Base-by-base conservation (phyloP, 2,888 invertebrate species). In the Andrena trimmerana region DNA sequence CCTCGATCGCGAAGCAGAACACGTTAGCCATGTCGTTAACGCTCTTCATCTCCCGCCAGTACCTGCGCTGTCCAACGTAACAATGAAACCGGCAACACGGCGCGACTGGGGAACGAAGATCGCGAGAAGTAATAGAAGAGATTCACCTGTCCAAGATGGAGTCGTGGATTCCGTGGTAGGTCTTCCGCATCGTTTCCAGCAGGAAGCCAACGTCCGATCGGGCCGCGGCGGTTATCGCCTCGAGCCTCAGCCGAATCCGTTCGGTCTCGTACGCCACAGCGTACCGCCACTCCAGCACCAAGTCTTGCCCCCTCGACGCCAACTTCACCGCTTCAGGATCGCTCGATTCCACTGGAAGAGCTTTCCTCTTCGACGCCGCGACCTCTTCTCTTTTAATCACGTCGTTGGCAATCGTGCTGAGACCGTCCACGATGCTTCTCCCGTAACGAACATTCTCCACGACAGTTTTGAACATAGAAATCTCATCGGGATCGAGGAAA, bases 201-300 rank as follows among this genome's bases (percentile, higher is more conserved):
- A 85, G 95, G 88, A 88, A 95, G 93, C 90, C 95, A 92, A 88
- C 94, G 94, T 83, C 93, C 88, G 69, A 93, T 93, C 84, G 94
- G 94, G 92, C 95, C 93, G 87, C 94, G 88, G 83, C 94, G 93
- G 84, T 94, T 88, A 84, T 92, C n/a, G 94, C 72, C 2, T 90
- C 80, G 16, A 95, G 89, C 65, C 96, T 94, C 63, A 95, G 89
- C 63, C 92, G 94, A 1, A 94, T 94, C 83, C 96, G 94, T 77
- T 93, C 94, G 89, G 94, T 94, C 94, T 96, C 96, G 31, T 95
- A 96, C 73, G 94, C 94, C 4, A 95, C 91, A 10, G 95, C 96
- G 91, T 95, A 94, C 24, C 93, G 93, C 96, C 96, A 96, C 92
- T 96, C 96, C 31, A 95, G 94, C 20, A 95, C 90, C 5, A 90